Conservation (phyloP, 2,113 vertebrate genomes). For the Protomyctophum bolini region DNA sequence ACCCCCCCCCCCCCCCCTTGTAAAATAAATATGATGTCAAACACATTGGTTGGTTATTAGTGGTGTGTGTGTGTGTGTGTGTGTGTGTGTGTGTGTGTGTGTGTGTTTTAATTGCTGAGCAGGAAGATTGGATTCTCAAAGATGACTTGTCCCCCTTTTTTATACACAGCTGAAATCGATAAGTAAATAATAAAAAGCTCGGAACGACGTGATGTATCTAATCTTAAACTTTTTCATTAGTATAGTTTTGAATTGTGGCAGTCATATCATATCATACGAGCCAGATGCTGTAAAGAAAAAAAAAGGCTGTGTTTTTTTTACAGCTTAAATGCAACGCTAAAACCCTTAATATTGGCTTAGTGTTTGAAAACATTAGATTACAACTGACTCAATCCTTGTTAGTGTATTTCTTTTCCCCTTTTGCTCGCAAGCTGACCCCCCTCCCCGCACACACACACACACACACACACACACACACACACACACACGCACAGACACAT, state of each 20-base stretch:
- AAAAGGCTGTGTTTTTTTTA: neutral
- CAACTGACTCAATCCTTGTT: neutral
- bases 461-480: no score
- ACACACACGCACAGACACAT: no score
- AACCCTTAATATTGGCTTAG: neutral
- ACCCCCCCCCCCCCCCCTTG: conserved; percentile 23
- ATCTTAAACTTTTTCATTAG: conserved; percentile 12
- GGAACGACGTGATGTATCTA: conserved; percentile 5
- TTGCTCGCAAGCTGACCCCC: no score
- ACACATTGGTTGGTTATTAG: conserved; percentile 65
- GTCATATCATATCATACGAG: neutral
- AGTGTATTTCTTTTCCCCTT: neutral
- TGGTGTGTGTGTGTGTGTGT: conserved; percentile 25
- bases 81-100: no score
- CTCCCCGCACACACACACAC: no score
- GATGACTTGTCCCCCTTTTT: conserved; percentile 14
- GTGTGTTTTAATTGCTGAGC: conserved; percentile 57
- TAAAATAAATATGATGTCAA: conserved; percentile 70
- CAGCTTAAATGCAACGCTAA: neutral
- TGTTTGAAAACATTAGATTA: neutral
- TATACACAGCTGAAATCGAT: conserved; percentile 20
- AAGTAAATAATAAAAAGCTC: conserved; percentile 17
- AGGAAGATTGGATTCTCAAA: conserved; percentile 45
- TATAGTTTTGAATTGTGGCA: conserved; percentile 7
- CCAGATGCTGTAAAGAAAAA: neutral